Percentiles rank a stretch among this genome's conserved stretches.
phyloP scores from a whole-genome alignment of 23 tunicate genomes.

The Halocynthia aurantium region DNA sequence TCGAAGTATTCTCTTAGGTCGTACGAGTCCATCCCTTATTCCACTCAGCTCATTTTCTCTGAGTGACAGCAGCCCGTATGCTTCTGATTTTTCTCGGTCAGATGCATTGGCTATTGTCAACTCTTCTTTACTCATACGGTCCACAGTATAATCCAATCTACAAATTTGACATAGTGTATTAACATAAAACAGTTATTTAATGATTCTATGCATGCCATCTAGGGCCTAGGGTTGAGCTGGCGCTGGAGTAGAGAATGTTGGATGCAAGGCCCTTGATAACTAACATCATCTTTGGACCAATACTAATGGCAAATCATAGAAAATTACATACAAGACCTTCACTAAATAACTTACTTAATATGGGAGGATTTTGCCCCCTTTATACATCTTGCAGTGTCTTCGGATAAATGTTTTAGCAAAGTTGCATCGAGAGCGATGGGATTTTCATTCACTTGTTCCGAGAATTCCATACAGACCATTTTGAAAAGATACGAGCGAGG shows the following conservation, averaged over 20 bases:
- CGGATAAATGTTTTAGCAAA: slow-evolving; percentile 1
- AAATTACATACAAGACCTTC: too few species aligned
- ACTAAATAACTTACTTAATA: slow-evolving; percentile 35
- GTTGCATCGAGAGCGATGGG: slow-evolving; percentile 30
- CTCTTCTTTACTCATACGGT: slow-evolving; percentile 60
- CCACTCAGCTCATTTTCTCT: slow-evolving; percentile 54
- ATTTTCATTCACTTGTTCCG: slow-evolving; percentile 33
- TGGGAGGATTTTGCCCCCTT: slow-evolving; percentile 63
- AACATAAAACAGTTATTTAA: neutral
- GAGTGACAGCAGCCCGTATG: slow-evolving; percentile 29
- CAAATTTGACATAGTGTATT: neutral
- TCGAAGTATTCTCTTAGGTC: slow-evolving; percentile 46
- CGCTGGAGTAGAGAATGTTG: too few species aligned
- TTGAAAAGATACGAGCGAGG: slow-evolving; percentile 49
- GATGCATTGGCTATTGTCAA: slow-evolving; percentile 32
- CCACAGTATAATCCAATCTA: slow-evolving; percentile 73
- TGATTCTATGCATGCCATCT: neutral
- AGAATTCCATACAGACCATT: slow-evolving; percentile 87
- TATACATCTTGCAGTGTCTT: slow-evolving; percentile 25
- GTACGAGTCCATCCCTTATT: slow-evolving; percentile 60
- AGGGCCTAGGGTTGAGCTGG: neutral
- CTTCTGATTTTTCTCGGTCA: slow-evolving; percentile 34
- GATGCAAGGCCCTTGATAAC: too few species aligned
- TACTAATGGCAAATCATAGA: too few species aligned
- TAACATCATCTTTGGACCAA: too few species aligned